A percentile compares a stretch with the other conserved stretches of the same genome.
These are phyloP conservation scores for Eutrigla gurnardus DNA, from an alignment of 2,797 vertebrate genomes.

Conservation along the genomic window DNA sequence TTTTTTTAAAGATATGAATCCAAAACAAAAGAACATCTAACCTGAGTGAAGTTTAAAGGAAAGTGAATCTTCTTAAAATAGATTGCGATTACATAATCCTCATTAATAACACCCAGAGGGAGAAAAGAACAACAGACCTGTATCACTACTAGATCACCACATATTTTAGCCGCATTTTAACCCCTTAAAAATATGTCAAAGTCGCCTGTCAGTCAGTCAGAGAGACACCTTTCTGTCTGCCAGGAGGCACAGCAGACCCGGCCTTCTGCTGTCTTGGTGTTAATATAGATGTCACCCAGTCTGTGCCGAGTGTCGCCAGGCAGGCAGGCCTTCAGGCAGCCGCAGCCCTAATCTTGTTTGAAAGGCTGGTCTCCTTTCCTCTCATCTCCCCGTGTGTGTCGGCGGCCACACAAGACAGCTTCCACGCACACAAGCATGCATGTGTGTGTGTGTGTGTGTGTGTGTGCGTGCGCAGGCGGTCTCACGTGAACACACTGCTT, in stretches of 20 bases:
- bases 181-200: slow-evolving; percentile 36
- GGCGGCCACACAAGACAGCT: slow-evolving; percentile 49
- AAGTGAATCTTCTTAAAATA: slow-evolving; percentile 31
- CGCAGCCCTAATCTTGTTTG: slow-evolving; percentile 76
- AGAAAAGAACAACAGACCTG: slow-evolving; percentile 6
- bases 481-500: slow-evolving; percentile 50
- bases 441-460: too few species aligned
- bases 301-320: slow-evolving; percentile 68
- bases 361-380: slow-evolving; percentile 76
- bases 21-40: slow-evolving; percentile 12
- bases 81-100: slow-evolving; percentile 31
- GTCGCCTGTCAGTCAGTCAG: slow-evolving; percentile 39
- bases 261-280: slow-evolving; percentile 51
- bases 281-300: slow-evolving; percentile 77
- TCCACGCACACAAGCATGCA: slow-evolving; percentile 28
- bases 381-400: slow-evolving; percentile 68
- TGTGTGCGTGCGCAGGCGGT: not conserved
- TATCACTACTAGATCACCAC: slow-evolving; percentile 15
- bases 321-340: slow-evolving; percentile 75
- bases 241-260: slow-evolving; percentile 50
- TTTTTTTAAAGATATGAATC: slow-evolving; percentile 21
- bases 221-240: slow-evolving; percentile 27
- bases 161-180: slow-evolving; percentile 37
- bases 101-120: slow-evolving; percentile 14
- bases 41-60: slow-evolving; percentile 17